Base-by-base conservation (phyloP, 2,888 invertebrate genomes). In the Aethes cnicana region DNA sequence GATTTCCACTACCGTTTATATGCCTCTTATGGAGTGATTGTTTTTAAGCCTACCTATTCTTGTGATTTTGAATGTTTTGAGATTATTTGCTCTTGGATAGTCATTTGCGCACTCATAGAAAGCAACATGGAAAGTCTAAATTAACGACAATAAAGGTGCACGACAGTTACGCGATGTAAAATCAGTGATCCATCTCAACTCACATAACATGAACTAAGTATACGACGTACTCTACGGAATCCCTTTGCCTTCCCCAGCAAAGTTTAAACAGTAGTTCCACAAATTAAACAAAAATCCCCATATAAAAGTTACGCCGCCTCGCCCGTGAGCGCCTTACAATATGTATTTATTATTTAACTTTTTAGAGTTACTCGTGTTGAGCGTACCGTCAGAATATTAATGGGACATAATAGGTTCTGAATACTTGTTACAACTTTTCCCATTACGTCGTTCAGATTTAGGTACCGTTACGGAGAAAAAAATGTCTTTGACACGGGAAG, bases 351-450 rank as follows among this genome's bases (percentile, higher is more conserved):
- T 75, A 82, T 80, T 77, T 74, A 82, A 84, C 79, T 81, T 83
- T 76, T 78, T 81, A 69, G 78, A 81, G 75, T 77, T 74, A 63
- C 69, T 75, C 64, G 63, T 73, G 77, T 66, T 73, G 75, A 9
- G 65, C 72, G 72, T 77, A 79, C 81, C 77, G 74, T 77, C 81
- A 75, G 84, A 87, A 87, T 87, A 86, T 87, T 86, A 87, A 88
- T 85, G 79, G 75, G 70, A 77, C 74, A 80, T 84, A 86, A 85
- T 85, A 83, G 80, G 78, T 82, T 82, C 77, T 68, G 82, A 84
- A 88, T 85, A 85, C 87, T 85, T 87, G 79, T 84, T 85, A 84
- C 79, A 88, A 88, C 87, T 88, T 88, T 88, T 88, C 85, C 86
- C 84, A 87, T 87, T 88, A 88, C 75, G 70, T 65, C 66, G 74